Conservation (phyloP, 1,140 invertebrate species). For the Brachionus paranguensis region DNA sequence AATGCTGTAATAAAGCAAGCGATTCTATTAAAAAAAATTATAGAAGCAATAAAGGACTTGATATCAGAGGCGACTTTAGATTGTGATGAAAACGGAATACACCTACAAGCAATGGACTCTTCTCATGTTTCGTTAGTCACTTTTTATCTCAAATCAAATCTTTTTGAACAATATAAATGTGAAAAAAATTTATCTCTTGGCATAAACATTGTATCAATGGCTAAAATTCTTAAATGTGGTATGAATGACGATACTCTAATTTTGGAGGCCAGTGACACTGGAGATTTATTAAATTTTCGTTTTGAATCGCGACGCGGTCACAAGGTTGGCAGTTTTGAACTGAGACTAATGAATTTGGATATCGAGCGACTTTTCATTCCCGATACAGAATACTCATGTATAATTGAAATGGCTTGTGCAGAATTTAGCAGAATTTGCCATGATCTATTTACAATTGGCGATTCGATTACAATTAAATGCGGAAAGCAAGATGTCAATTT, state of each 20-base stretch:
- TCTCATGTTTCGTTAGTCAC: constrained; percentile 96
- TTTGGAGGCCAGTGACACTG: constrained; percentile 89
- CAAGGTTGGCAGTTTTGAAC: constrained; percentile 92
- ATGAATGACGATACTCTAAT: constrained; percentile 90
- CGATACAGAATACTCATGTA: constrained; percentile 92
- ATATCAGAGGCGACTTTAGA: constrained; percentile 95
- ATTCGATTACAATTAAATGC: constrained; percentile 88
- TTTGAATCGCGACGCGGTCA: constrained; percentile 76
- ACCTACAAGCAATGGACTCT: constrained; percentile 92
- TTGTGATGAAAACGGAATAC: constrained; percentile 91
- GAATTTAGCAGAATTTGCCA: constrained; percentile 93
- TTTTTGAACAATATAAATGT: constrained; percentile 96
- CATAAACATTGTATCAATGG: constrained; percentile 87
- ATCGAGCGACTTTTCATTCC: constrained; percentile 97
- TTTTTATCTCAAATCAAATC: constrained; percentile 80
- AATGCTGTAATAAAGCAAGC: constrained; percentile 71
- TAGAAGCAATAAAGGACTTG: constrained; percentile 97
- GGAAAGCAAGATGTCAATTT: constrained; percentile 93
- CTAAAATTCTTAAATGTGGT: constrained; percentile 93
- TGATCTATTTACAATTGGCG: constrained; percentile 93
- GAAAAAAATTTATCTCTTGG: constrained; percentile 96
- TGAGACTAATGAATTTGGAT: constrained; percentile 98
- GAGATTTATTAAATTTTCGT: constrained; percentile 87
- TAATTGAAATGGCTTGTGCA: constrained; percentile 84
- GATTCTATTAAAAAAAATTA: constrained; percentile 85